Base-by-base conservation (phyloP, 1,140 invertebrate genomes). In the Drosophila athabasca region DNA sequence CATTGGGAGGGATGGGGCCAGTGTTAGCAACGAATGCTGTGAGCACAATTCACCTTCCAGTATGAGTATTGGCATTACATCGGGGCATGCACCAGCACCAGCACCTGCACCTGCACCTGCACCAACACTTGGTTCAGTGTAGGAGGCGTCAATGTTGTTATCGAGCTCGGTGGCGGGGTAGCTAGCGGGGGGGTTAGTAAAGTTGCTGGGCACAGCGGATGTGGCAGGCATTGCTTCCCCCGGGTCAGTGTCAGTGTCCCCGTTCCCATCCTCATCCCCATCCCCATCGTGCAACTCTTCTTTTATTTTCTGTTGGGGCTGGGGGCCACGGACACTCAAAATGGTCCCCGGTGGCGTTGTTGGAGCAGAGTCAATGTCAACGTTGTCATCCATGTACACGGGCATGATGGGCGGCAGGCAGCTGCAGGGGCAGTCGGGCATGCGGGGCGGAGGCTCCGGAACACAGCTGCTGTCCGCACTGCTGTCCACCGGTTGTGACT, bases 51-150 rank as follows among this genome's bases (percentile, higher is more conserved):
- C 90, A 91, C 90, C 90, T 91, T 91, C 90, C 74, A 91, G 87
- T 81, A 91, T 91, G 54, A 91, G 85, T 66, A 91, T 87, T 76
- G 90, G 90, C 90, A 90, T 91, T 70, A 91, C 81, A 90, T 91
- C 90, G 50, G 90, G 90, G 50, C 90, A 91, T 91, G 90, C 88
- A 91, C 67, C 79, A 62, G 52, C 82, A 78, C 31, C 53, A 44
- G 29, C 49, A 62, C 53, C 68, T 41, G 45, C 70, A 52, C 52
- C 68, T 41, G 45, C 71, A 52, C 59, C 57, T 45, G 31, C 46
- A 49, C 62, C 69, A 50, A 62, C 39, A 48, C 24, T 48, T 35
- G 67, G 60, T 24, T 60, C 62, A 48, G 71, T 71, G 55, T 39
- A 45, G 45, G 60, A 68, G 41, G 52, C 46, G 45, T 50, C 76